A percentile compares a stretch with the other conserved stretches of the same genome.
These are phyloP conservation scores for Clarias batrachus DNA, from an alignment of 2,113 vertebrate genomes.

Conservation along the genomic window DNA sequence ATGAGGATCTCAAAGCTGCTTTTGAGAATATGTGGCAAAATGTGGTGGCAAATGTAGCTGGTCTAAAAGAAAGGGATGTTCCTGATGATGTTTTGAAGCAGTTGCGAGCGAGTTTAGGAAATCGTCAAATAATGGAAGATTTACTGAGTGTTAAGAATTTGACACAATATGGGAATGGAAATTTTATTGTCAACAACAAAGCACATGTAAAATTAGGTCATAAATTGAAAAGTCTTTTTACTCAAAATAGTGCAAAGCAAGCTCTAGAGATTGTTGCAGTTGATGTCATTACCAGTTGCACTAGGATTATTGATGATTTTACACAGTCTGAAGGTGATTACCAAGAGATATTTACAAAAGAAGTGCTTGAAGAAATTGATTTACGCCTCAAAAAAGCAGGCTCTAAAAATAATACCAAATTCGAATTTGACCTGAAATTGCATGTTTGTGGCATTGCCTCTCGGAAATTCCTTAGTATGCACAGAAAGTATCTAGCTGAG, in stretches of 20 bases:
- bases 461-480: conserved; percentile 53
- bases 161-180: no score
- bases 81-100: no score
- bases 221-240: background rate
- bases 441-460: conserved; percentile 61
- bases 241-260: background rate
- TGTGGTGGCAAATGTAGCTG: rapidly evolving
- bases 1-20: rapidly evolving
- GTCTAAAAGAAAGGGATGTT: no score
- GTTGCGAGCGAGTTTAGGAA: no score
- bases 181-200: no score
- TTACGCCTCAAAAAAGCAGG: background rate
- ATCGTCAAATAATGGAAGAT: no score
- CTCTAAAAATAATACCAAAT: background rate
- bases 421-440: conserved; percentile 56
- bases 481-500: conserved; percentile 43
- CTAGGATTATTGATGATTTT: conserved; percentile 21
- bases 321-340: conserved; percentile 55
- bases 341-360: conserved; percentile 48
- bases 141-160: no score
- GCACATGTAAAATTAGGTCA: background rate
- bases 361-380: conserved; percentile 43
- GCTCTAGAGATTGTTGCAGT: conserved; percentile 16
- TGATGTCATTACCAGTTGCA: conserved; percentile 31
- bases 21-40: conserved; percentile 31